Evolutionary conservation across 2,797 vertebrate species (phyloP).

Genomic region (Enteromius paludinosus): DNA sequence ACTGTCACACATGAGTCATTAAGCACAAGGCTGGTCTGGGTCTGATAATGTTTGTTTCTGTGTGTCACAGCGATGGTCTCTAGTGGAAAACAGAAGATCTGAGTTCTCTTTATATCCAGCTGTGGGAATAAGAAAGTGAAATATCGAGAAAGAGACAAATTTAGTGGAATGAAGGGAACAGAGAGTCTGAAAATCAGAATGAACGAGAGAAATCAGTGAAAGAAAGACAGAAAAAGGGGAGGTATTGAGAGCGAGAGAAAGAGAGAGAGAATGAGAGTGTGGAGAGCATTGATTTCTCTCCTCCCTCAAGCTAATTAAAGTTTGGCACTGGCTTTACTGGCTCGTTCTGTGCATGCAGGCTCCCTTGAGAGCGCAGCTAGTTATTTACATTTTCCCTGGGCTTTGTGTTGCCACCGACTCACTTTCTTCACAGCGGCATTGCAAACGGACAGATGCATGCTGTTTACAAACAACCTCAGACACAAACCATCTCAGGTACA

Average conservation of each 20-base stretch:
- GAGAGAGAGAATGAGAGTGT: conserved; percentile 58
- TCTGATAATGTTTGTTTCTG: conserved; percentile 29
- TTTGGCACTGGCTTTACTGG: conserved; percentile 68
- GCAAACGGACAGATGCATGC: conserved; percentile 18
- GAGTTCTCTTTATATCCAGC: conserved; percentile 11
- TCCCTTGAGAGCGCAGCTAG: conserved; percentile 51
- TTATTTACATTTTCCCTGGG: conserved; percentile 61
- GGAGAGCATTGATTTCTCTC: conserved; percentile 74
- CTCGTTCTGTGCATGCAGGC: conserved; percentile 40
- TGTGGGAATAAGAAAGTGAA: conserved; percentile 12
- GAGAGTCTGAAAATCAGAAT: conserved; percentile 35
- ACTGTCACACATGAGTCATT: conserved; percentile 39
- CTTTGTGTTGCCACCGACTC: conserved; percentile 33
- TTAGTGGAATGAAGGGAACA: background rate
- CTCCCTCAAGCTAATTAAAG: conserved; percentile 71
- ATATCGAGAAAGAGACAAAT: conserved; percentile 13
- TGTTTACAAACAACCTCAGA: conserved; percentile 18
- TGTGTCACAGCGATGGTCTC: conserved; percentile 20
- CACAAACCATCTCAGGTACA: conserved; percentile 19
- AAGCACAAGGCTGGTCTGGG: conserved; percentile 33
- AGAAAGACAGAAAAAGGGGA: conserved; percentile 22
- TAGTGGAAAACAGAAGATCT: conserved; percentile 15
- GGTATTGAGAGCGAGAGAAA: conserved; percentile 39
- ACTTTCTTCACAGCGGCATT: background rate
- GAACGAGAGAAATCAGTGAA: conserved; percentile 19